Conservation (phyloP, 2,888 invertebrate species). For the Pristionchus fissidentatus region DNA sequence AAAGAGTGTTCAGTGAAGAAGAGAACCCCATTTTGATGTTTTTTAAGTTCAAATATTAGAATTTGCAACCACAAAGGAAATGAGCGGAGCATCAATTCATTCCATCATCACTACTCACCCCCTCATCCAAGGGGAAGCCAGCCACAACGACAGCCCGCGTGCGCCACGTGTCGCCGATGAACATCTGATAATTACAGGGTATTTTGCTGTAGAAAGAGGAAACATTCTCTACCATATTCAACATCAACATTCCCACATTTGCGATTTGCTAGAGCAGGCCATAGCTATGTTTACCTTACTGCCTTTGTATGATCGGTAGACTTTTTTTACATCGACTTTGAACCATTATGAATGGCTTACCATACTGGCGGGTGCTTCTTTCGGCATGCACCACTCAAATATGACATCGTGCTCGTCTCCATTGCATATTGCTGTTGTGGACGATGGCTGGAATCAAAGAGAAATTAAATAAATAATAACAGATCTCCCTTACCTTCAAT, state of each 20-base stretch:
- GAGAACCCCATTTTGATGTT: too few relatives aligned
- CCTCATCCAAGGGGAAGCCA: background rate
- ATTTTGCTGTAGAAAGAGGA: background rate
- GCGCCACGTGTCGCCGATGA: slow-evolving; percentile 31
- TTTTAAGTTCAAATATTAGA: too few relatives aligned
- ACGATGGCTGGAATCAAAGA: background rate
- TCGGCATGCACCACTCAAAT: slow-evolving; percentile 28
- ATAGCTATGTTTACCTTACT: background rate
- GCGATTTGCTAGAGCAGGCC: background rate
- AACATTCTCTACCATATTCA: background rate
- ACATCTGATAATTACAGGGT: slow-evolving; percentile 26
- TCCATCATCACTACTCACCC: background rate
- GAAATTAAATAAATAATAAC: background rate
- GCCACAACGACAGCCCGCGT: background rate
- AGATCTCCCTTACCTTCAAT: background rate
- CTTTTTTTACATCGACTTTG: background rate
- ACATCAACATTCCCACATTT: background rate
- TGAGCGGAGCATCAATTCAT: too few relatives aligned
- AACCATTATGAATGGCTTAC: too few relatives aligned
- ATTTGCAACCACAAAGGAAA: too few relatives aligned
- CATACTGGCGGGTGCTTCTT: slow-evolving; percentile 35
- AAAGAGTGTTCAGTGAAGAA: too few relatives aligned
- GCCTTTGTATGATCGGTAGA: too few relatives aligned
- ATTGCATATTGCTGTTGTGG: background rate
- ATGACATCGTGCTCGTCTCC: background rate